phyloP scores from a whole-genome alignment of 2,113 vertebrate species.

The Sander vitreus region DNA sequence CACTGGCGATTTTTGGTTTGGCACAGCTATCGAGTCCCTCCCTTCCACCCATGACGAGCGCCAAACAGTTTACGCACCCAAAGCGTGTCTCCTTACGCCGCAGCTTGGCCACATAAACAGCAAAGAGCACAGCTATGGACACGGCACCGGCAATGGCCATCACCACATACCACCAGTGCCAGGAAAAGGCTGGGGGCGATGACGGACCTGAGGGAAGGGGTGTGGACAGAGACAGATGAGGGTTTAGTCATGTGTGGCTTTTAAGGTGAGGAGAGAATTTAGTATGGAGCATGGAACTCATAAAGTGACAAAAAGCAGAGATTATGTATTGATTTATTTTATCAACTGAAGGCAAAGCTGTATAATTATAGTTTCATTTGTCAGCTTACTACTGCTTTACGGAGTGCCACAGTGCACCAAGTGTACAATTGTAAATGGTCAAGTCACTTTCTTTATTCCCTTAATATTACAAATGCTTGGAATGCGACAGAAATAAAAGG shows the following conservation, averaged over 20 bases:
- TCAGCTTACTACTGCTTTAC: background rate
- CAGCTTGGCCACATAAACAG: slow-evolving; percentile 87
- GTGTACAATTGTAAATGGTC: background rate
- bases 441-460: background rate
- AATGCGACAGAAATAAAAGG: no score
- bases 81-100: slow-evolving; percentile 92
- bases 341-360: background rate
- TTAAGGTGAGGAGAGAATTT: background rate
- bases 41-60: slow-evolving; percentile 45
- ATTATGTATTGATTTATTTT: background rate
- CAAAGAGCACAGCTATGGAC: slow-evolving; percentile 84
- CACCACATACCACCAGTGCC: slow-evolving; percentile 95
- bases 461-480: background rate
- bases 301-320: background rate
- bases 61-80: slow-evolving; percentile 81
- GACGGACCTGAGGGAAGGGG: slow-evolving; percentile 53
- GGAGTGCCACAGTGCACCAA: background rate
- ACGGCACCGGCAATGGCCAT: slow-evolving; percentile 85
- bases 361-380: background rate
- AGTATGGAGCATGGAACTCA: background rate
- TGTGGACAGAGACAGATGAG: slow-evolving; percentile 12
- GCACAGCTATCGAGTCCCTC: slow-evolving; percentile 31
- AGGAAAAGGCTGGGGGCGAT: slow-evolving; percentile 82
- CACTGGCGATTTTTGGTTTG: slow-evolving; percentile 46
- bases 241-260: slow-evolving; percentile 1